These are phyloP conservation scores for Styela plicata DNA, from an alignment of 23 tunicate species.

Conservation along the genomic window DNA sequence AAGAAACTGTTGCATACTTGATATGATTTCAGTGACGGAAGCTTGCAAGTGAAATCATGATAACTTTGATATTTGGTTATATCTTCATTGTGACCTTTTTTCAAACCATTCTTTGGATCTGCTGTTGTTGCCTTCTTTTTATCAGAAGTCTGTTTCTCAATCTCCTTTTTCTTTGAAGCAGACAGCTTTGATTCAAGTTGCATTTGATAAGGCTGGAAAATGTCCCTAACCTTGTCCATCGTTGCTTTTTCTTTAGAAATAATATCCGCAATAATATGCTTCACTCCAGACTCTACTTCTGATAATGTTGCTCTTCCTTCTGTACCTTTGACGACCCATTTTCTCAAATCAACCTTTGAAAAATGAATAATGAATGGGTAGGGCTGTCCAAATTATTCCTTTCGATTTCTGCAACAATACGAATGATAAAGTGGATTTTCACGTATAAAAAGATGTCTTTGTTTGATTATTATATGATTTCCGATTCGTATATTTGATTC, in stretches of 20 bases:
- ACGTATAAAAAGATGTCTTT: too few relatives aligned
- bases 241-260: conserved; percentile 62
- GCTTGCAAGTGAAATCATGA: conserved; percentile 43
- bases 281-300: conserved; percentile 71
- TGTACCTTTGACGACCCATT: conserved; percentile 47
- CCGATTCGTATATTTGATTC: too few relatives aligned
- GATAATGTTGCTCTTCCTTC: conserved; percentile 55
- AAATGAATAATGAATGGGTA: too few relatives aligned
- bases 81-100: conserved; percentile 1
- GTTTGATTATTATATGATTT: too few relatives aligned
- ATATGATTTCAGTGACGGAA: conserved; percentile 39
- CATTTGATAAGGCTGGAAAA: conserved; percentile 26
- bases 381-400: too few relatives aligned
- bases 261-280: conserved; percentile 57
- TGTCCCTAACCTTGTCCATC: conserved; percentile 37
- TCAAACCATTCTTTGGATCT: background rate
- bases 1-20: conserved; percentile 38
- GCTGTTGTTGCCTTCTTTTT: background rate
- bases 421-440: too few relatives aligned
- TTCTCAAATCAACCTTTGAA: conserved; percentile 34
- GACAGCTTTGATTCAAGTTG: conserved; percentile 31
- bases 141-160: background rate
- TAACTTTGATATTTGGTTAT: conserved; percentile 50
- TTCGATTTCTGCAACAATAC: too few relatives aligned
- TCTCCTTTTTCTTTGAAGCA: conserved; percentile 31